Percentiles rank a stretch among this genome's conserved stretches.
Conservation (phyloP, 2,113 vertebrate species). For the Procavia capensis region DNA sequence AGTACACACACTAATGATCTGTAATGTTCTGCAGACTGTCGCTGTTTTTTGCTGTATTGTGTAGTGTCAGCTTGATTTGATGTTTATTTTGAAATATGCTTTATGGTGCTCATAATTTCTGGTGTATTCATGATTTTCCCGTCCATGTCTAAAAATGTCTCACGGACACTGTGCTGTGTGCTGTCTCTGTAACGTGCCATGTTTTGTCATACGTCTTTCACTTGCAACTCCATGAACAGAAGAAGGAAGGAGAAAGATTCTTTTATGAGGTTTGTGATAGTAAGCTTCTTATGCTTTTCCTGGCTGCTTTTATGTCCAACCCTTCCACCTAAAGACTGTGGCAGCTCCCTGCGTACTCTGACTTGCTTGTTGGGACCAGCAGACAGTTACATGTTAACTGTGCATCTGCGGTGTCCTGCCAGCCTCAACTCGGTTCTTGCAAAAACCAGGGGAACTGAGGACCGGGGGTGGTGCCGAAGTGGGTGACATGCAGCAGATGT, state of each 20-base stretch:
- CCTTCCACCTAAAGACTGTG: conserved; percentile 48
- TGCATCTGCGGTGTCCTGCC: not conserved
- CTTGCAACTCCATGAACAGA: conserved; percentile 91
- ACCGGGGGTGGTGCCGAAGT: not conserved
- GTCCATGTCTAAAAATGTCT: conserved; percentile 63
- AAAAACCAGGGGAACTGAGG: not conserved
- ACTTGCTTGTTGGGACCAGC: conserved; percentile 52
- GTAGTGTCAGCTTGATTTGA: conserved; percentile 70
- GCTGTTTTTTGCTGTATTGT: conserved; percentile 69
- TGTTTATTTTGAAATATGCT: conserved; percentile 70
- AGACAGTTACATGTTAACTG: not conserved
- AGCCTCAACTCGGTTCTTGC: not conserved
- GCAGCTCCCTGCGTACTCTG: conserved; percentile 59
- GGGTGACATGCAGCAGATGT: not conserved
- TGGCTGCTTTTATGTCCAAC: conserved; percentile 56
- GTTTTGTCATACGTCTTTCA: conserved; percentile 89
- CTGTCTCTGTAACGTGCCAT: conserved; percentile 92
- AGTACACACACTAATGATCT: conserved; percentile 81
- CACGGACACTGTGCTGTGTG: conserved; percentile 75
- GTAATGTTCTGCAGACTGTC: conserved; percentile 60
- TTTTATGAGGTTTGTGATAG: conserved; percentile 98
- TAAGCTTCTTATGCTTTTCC: conserved; percentile 81
- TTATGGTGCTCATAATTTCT: conserved; percentile 51
- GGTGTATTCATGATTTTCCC: conserved; percentile 32
- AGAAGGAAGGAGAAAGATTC: conserved; percentile 98